Percentiles rank a stretch among this genome's conserved stretches.
phyloP scores from a whole-genome alignment of 2,797 vertebrate genomes.

The Neopelma chrysocephalum region DNA sequence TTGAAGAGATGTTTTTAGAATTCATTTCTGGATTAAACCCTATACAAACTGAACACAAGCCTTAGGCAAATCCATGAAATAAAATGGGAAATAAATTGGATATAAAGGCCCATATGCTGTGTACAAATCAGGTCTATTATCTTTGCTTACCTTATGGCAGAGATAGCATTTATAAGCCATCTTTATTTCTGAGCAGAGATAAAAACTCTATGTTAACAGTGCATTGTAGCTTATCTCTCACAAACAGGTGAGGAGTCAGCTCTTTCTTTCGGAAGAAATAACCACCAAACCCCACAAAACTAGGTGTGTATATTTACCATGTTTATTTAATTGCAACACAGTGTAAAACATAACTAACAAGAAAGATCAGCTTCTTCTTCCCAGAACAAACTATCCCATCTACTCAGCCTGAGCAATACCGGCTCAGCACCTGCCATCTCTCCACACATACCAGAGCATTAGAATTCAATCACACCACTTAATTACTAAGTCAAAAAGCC shows the following conservation, averaged over 20 bases:
- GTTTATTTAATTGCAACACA: background rate
- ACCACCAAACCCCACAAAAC: background rate
- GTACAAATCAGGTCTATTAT: conserved; percentile 73
- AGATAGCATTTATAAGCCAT: conserved; percentile 51
- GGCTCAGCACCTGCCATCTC: background rate
- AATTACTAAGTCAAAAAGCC: conserved; percentile 54
- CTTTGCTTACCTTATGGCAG: conserved; percentile 63
- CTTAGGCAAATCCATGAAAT: conserved; percentile 55
- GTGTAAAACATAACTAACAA: background rate
- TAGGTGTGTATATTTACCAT: background rate
- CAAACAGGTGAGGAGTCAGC: conserved; percentile 40
- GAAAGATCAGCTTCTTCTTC: background rate
- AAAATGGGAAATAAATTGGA: conserved; percentile 49
- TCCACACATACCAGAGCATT: conserved; percentile 35
- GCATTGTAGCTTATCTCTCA: conserved; percentile 41
- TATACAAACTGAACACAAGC: conserved; percentile 35
- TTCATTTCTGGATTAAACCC: conserved; percentile 36
- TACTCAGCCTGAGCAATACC: conserved; percentile 23
- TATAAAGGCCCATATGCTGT: conserved; percentile 52
- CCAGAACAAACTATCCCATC: conserved; percentile 18
- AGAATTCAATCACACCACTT: conserved; percentile 48
- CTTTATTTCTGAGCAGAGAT: conserved; percentile 54
- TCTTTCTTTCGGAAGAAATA: background rate
- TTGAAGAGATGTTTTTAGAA: conserved; percentile 37
- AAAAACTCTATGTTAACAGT: conserved; percentile 53